Conservation (phyloP, 2,113 vertebrate genomes). For the Leuciscus idus region DNA sequence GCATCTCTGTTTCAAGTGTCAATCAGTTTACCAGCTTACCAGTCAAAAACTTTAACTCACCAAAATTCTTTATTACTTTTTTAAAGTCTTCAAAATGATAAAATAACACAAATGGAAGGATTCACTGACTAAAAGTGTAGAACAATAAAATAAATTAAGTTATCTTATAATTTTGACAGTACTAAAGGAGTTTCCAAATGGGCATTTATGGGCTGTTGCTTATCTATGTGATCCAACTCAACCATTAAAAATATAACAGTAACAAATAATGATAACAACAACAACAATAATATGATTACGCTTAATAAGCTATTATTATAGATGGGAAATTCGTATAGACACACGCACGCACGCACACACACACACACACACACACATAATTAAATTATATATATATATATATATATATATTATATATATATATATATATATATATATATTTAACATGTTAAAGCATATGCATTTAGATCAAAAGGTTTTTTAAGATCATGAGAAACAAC, state of each 20-base stretch:
- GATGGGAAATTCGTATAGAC: neutral
- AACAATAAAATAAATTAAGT: neutral
- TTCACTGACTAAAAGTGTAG: neutral
- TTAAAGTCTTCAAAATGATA: neutral
- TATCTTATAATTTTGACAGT: neutral
- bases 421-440: neutral
- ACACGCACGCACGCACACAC: too few relatives aligned
- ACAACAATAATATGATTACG: neutral
- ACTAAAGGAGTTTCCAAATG: neutral
- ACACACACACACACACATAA: too few relatives aligned
- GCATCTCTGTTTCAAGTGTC: neutral
- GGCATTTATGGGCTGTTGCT: neutral
- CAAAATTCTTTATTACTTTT: neutral
- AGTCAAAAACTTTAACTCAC: neutral
- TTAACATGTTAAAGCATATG: neutral
- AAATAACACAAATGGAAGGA: neutral
- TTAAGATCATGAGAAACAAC: neutral
- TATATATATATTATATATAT: too few relatives aligned
- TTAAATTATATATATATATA: too few relatives aligned
- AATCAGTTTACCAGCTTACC: constrained; percentile 13
- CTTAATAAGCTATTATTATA: neutral
- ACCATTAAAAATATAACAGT: neutral
- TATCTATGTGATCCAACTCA: neutral
- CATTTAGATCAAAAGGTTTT: neutral
- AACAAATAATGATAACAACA: neutral